A percentile compares a stretch with the other conserved stretches of the same genome.
Evolutionary conservation across 2,888 invertebrate genomes (phyloP).

Genomic region (Ochropleura leucogaster): DNA sequence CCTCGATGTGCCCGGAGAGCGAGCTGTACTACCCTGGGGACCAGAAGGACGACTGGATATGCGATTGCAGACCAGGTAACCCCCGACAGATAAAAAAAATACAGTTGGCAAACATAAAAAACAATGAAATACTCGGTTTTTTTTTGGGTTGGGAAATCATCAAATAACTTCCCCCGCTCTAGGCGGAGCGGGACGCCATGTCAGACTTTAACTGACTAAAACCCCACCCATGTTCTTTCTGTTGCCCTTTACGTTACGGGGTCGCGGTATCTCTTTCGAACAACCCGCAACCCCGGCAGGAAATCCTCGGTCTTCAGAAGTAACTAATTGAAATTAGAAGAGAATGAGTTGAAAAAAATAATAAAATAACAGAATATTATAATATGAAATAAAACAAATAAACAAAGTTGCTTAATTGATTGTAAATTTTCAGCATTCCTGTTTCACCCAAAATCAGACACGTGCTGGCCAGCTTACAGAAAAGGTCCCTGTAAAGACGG

Average conservation of each 20-base stretch:
- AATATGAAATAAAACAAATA: too few relatives aligned
- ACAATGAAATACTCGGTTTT: not conserved
- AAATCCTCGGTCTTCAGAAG: not conserved
- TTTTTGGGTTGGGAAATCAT: too few relatives aligned
- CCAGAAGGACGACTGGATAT: constrained; percentile 92
- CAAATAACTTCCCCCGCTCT: too few relatives aligned
- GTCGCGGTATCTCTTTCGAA: too few relatives aligned
- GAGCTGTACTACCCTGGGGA: constrained; percentile 93
- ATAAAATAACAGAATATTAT: too few relatives aligned
- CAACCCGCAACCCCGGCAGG: too few relatives aligned
- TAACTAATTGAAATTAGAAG: not conserved
- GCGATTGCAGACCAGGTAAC: constrained; percentile 90
- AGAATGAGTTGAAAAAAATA: too few relatives aligned
- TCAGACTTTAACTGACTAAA: too few relatives aligned
- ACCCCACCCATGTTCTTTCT: too few relatives aligned
- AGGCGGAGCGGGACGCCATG: too few relatives aligned
- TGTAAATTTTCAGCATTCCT: constrained; percentile 85
- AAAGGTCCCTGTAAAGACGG: constrained; percentile 91
- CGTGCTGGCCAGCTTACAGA: constrained; percentile 91
- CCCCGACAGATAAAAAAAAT: too few relatives aligned
- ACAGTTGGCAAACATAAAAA: not conserved
- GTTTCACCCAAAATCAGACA: constrained; percentile 91
- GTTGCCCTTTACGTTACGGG: too few relatives aligned
- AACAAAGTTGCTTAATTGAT: not conserved
- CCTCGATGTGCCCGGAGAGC: constrained; percentile 91